A percentile compares a stretch with the other conserved stretches of the same genome.
phyloP scores from a whole-genome alignment of 2,113 vertebrate genomes.

The Sylvilagus bachmani region DNA sequence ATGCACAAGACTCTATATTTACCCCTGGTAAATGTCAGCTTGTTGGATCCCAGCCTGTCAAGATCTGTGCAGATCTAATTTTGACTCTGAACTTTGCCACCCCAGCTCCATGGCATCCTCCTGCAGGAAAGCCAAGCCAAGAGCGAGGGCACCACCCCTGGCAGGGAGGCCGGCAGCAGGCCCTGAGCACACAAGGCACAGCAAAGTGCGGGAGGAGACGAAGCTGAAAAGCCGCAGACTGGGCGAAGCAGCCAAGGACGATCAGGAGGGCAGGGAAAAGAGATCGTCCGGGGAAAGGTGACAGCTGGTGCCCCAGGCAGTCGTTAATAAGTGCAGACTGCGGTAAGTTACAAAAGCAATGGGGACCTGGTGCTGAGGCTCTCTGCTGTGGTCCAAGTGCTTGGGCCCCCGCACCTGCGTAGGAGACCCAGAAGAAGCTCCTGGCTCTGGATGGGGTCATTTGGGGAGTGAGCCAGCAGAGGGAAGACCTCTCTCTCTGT shows the following conservation, averaged over 20 bases:
- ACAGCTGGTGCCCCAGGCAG: not conserved
- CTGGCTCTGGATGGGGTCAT: too few relatives aligned
- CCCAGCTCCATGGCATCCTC: conserved; percentile 17
- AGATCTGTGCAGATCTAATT: conserved; percentile 64
- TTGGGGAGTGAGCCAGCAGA: too few relatives aligned
- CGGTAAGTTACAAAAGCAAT: not conserved
- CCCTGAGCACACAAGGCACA: not conserved
- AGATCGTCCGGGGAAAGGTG: not conserved
- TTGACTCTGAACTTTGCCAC: conserved; percentile 41
- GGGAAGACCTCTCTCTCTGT: too few relatives aligned
- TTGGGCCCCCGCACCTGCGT: too few relatives aligned
- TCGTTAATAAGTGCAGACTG: not conserved
- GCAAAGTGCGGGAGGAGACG: not conserved
- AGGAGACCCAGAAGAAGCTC: too few relatives aligned
- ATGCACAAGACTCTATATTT: conserved; percentile 68
- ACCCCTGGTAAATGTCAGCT: conserved; percentile 71
- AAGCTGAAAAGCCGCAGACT: not conserved
- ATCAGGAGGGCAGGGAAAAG: not conserved
- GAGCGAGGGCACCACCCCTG: not conserved
- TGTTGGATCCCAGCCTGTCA: conserved; percentile 38
- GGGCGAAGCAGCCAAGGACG: not conserved
- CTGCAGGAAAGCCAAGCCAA: not conserved
- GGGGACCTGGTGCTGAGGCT: too few relatives aligned
- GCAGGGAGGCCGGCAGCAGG: not conserved
- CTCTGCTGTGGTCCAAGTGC: too few relatives aligned